Evolutionary conservation across 2,113 vertebrate species (phyloP).

Genomic region (Gopherus evgoodei): DNA sequence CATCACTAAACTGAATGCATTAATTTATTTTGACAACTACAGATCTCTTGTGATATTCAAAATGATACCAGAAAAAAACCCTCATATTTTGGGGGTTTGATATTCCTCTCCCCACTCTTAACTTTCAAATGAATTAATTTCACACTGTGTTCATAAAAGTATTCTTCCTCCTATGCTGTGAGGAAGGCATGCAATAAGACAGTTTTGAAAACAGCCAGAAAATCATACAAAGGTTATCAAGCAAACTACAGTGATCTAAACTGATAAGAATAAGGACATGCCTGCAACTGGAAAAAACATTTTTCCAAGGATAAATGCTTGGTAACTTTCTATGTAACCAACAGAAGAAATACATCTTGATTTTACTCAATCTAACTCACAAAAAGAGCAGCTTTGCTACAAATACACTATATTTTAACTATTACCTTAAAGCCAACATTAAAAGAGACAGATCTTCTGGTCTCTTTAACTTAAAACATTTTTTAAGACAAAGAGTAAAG

Average conservation of each 20-base stretch:
- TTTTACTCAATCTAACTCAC: background rate
- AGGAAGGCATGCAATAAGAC: background rate
- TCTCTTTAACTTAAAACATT: background rate
- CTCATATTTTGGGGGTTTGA: background rate
- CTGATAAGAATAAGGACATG: background rate
- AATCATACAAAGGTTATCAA: constrained; percentile 19
- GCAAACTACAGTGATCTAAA: background rate
- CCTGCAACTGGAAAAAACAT: background rate
- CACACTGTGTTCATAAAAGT: constrained; percentile 1
- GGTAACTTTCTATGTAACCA: background rate
- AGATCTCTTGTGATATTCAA: background rate
- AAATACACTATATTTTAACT: background rate
- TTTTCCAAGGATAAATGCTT: background rate
- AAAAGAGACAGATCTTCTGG: background rate
- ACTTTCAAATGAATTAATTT: background rate
- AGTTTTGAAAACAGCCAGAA: constrained; percentile 23
- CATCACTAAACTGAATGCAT: background rate
- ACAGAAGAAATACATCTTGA: background rate
- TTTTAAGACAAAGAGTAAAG: background rate
- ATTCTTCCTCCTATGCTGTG: constrained; percentile 9
- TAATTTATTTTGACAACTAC: background rate
- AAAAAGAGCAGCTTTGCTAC: background rate
- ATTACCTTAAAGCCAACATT: background rate
- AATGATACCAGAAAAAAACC: background rate
- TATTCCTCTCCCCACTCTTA: background rate